These are phyloP conservation scores for Oceanodroma leucorhoa DNA, from an alignment of 2,797 vertebrate genomes.

Conservation along the genomic window DNA sequence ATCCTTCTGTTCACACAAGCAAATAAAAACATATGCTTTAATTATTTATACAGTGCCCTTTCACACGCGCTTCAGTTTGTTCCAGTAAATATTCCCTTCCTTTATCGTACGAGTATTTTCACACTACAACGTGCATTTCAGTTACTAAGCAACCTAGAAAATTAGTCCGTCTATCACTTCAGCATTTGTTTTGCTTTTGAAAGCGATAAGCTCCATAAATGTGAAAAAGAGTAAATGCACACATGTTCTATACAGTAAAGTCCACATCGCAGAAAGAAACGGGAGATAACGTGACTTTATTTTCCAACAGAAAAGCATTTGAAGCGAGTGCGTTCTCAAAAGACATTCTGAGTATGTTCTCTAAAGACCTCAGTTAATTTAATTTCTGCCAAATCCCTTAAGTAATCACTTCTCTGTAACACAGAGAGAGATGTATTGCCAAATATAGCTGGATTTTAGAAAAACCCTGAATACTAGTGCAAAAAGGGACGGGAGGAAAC, in stretches of 20 bases:
- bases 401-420: conserved; percentile 34
- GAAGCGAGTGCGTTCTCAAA: background rate
- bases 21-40: background rate
- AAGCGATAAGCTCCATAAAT: background rate
- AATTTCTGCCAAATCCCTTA: conserved; percentile 48
- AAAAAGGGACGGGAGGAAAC: background rate
- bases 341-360: conserved; percentile 27
- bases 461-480: background rate
- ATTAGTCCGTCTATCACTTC: conserved; percentile 17
- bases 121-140: background rate
- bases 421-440: background rate
- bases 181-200: conserved; percentile 51
- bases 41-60: background rate
- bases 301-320: background rate
- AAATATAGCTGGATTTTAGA: conserved; percentile 48
- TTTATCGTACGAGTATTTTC: background rate
- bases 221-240: background rate
- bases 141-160: conserved; percentile 61
- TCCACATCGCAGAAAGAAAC: background rate
- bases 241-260: background rate
- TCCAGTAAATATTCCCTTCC: background rate
- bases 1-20: background rate
- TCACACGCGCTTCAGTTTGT: background rate
- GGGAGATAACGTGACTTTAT: background rate
- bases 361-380: conserved; percentile 56